Percentiles rank a stretch among this genome's conserved stretches.
Evolutionary conservation across 2,797 vertebrate genomes (phyloP).

Genomic region (Gouania willdenowi): DNA sequence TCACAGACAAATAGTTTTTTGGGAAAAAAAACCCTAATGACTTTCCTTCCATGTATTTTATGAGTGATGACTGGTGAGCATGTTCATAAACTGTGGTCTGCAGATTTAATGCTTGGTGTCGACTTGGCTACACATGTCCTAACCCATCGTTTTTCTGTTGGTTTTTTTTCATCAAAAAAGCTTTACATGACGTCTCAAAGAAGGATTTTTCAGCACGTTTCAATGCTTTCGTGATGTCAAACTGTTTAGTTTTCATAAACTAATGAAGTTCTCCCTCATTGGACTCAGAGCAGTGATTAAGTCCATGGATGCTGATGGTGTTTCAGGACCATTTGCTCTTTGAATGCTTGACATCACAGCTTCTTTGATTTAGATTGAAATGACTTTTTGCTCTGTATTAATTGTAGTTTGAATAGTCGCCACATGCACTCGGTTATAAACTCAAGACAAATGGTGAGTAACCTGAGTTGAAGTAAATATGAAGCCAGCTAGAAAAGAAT

Average conservation of each 20-base stretch:
- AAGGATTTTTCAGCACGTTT: conserved; percentile 57
- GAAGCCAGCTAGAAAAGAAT: too few relatives aligned
- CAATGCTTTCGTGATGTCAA: conserved; percentile 70
- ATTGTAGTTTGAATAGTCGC: conserved; percentile 14
- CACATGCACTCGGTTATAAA: conserved; percentile 15
- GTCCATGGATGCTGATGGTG: conserved; percentile 35
- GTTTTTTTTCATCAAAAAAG: too few relatives aligned
- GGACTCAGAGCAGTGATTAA: conserved; percentile 56
- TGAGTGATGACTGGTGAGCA: too few relatives aligned
- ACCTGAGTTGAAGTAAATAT: too few relatives aligned
- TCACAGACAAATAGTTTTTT: too few relatives aligned
- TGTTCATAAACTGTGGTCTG: too few relatives aligned
- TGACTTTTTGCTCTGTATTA: conserved; percentile 12
- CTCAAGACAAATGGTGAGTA: conserved; percentile 9
- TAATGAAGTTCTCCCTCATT: conserved; percentile 59
- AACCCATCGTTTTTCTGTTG: conserved; percentile 38
- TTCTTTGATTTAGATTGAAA: conserved; percentile 23
- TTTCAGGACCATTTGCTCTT: conserved; percentile 28
- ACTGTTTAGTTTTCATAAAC: conserved; percentile 77
- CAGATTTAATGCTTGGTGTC: conserved; percentile 72
- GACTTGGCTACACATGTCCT: conserved; percentile 56
- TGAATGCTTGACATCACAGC: conserved; percentile 1
- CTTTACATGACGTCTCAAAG: conserved; percentile 67
- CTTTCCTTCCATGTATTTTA: too few relatives aligned
- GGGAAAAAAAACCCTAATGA: too few relatives aligned